Percentiles rank a stretch among this genome's conserved stretches.
Evolutionary conservation across 2,888 invertebrate species (phyloP).

Genomic region (Trissolcus japonicus): DNA sequence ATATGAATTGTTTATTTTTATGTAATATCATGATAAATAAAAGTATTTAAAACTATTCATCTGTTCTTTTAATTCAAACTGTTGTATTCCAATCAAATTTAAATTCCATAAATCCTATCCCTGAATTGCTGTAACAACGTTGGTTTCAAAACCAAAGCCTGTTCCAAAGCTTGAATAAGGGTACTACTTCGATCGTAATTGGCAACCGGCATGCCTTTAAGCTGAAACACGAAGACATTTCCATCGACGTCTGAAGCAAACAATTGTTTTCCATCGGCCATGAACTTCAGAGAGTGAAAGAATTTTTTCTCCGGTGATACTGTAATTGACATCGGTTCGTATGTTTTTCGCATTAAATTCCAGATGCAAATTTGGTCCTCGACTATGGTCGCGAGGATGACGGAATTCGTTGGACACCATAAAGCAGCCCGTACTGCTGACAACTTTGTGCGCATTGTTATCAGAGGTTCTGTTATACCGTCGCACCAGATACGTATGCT

Average conservation of each 20-base stretch:
- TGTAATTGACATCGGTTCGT: conserved; percentile 82
- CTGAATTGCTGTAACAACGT: conserved; percentile 80
- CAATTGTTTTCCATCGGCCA: conserved; percentile 82
- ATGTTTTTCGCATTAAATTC: conserved; percentile 86
- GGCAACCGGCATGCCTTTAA: conserved; percentile 86
- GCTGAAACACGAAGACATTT: conserved; percentile 81
- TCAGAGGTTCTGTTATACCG: conserved; percentile 81
- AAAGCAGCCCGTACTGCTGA: conserved; percentile 78
- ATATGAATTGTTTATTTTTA: conserved; percentile 57
- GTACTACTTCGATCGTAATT: conserved; percentile 83
- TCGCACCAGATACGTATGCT: conserved; percentile 86
- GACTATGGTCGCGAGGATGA: conserved; percentile 83
- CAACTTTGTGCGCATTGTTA: conserved; percentile 77
- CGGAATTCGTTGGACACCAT: conserved; percentile 87
- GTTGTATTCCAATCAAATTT: too few species aligned
- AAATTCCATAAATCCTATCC: conserved; percentile 68
- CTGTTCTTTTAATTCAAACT: too few species aligned
- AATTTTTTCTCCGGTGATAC: conserved; percentile 75
- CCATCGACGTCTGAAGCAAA: conserved; percentile 84
- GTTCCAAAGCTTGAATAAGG: conserved; percentile 81
- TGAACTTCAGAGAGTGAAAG: conserved; percentile 81
- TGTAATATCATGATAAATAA: conserved; percentile 54
- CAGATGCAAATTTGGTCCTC: conserved; percentile 84
- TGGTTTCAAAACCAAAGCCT: conserved; percentile 81
- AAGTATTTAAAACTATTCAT: conserved; percentile 43